phyloP scores from a whole-genome alignment of 2,113 vertebrate genomes.

The Sylvia atricapilla region DNA sequence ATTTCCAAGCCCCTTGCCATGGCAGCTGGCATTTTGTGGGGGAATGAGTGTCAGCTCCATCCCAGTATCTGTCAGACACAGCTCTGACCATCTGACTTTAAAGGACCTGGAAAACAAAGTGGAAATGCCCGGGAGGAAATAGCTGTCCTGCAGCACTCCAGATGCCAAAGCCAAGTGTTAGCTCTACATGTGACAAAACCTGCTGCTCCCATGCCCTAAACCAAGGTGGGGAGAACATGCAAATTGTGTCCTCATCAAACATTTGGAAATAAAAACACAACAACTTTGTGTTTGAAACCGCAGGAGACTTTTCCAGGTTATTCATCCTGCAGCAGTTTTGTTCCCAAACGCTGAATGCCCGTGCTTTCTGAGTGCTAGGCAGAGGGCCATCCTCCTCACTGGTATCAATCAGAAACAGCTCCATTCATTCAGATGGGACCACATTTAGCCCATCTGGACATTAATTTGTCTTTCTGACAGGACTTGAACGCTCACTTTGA shows the following conservation, averaged over 20 bases:
- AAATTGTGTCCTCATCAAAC: not conserved
- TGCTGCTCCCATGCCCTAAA: not conserved
- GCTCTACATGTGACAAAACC: not conserved
- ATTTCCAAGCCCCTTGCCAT: not conserved
- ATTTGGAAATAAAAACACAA: not conserved
- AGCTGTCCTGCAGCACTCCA: not conserved
- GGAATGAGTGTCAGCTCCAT: not conserved
- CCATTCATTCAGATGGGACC: not conserved
- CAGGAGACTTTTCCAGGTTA: not conserved
- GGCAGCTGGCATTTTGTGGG: not conserved
- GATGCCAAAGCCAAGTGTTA: not conserved
- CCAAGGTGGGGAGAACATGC: not conserved
- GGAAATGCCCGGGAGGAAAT: not conserved
- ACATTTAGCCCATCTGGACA: conserved; percentile 35
- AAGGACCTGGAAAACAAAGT: not conserved
- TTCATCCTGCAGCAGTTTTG: not conserved
- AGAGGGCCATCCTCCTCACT: not conserved
- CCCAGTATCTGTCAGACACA: not conserved
- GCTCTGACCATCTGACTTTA: not conserved
- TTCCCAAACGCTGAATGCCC: not conserved
- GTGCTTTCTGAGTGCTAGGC: not conserved
- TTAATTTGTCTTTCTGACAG: conserved; percentile 36
- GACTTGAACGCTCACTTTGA: not conserved
- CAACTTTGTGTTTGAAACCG: not conserved
- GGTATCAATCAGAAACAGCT: not conserved